Percentiles rank a stretch among this genome's conserved stretches.
Evolutionary conservation across 2,888 invertebrate species (phyloP).

Genomic region (Lampropteryx suffumata): DNA sequence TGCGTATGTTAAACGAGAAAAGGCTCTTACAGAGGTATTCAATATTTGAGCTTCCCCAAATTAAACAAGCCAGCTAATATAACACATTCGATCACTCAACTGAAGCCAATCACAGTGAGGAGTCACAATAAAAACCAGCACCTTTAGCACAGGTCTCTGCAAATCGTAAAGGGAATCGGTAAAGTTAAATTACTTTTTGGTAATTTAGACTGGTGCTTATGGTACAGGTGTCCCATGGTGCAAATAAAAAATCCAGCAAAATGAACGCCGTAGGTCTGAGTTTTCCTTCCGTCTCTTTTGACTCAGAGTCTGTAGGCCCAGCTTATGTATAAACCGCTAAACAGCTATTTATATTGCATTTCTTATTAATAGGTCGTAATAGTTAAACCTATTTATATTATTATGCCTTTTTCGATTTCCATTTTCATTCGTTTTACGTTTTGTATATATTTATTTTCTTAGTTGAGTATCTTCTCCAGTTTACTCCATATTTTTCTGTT

Average conservation of each 20-base stretch:
- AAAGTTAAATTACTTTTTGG: too few species aligned
- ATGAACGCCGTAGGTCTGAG: constrained; percentile 16
- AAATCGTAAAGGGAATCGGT: too few species aligned
- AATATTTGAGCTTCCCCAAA: not conserved
- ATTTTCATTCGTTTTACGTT: too few species aligned
- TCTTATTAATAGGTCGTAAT: too few species aligned
- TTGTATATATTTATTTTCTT: too few species aligned
- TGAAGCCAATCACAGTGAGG: constrained; percentile 17
- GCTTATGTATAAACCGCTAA: not conserved
- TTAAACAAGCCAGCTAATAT: constrained; percentile 19
- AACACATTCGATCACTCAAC: constrained; percentile 15
- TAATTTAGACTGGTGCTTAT: constrained; percentile 1
- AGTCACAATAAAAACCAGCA: constrained; percentile 7
- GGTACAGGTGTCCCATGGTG: constrained; percentile 18
- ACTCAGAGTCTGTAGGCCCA: constrained; percentile 9
- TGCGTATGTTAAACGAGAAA: not conserved
- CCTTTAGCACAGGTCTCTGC: not conserved
- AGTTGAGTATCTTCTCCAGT: too few species aligned
- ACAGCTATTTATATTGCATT: not conserved
- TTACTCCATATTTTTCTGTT: too few species aligned
- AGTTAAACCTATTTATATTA: too few species aligned
- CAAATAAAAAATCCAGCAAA: constrained; percentile 8
- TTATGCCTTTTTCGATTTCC: too few species aligned
- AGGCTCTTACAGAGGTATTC: too few species aligned
- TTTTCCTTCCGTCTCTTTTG: constrained; percentile 15